Evolutionary conservation across 2,888 invertebrate genomes (phyloP).

Genomic region (Agonum fuliginosum): DNA sequence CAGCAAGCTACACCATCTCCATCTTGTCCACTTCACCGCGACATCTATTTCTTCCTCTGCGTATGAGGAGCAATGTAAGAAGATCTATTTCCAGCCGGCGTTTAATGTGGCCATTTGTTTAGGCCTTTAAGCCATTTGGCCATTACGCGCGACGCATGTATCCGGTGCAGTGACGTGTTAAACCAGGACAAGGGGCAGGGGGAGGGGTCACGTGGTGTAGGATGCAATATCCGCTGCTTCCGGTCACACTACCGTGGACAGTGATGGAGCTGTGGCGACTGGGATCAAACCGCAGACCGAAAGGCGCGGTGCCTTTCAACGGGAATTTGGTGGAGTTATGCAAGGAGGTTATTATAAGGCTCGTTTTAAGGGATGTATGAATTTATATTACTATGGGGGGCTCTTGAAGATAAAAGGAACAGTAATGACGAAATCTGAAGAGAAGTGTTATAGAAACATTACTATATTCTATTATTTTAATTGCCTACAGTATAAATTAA

Average conservation of each 20-base stretch:
- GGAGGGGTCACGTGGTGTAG: neutral
- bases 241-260: conserved; percentile 19
- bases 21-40: neutral
- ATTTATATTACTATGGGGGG: too few species aligned
- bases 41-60: neutral
- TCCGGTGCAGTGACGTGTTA: conserved; percentile 48
- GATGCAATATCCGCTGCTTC: conserved; percentile 36
- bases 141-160: conserved; percentile 42
- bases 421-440: too few species aligned
- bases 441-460: too few species aligned
- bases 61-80: neutral
- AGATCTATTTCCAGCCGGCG: conserved; percentile 45
- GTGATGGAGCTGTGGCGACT: conserved; percentile 17
- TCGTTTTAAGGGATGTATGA: too few species aligned
- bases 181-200: neutral
- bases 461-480: too few species aligned
- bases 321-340: too few species aligned
- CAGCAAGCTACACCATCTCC: too few species aligned
- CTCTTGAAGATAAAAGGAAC: too few species aligned
- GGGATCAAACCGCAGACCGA: conserved; percentile 11
- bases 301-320: too few species aligned
- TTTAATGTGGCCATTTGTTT: conserved; percentile 54
- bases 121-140: conserved; percentile 56
- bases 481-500: too few species aligned
- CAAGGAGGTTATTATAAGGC: too few species aligned